Conservation (phyloP, 2,888 invertebrate genomes). For the Abscondita cerata region DNA sequence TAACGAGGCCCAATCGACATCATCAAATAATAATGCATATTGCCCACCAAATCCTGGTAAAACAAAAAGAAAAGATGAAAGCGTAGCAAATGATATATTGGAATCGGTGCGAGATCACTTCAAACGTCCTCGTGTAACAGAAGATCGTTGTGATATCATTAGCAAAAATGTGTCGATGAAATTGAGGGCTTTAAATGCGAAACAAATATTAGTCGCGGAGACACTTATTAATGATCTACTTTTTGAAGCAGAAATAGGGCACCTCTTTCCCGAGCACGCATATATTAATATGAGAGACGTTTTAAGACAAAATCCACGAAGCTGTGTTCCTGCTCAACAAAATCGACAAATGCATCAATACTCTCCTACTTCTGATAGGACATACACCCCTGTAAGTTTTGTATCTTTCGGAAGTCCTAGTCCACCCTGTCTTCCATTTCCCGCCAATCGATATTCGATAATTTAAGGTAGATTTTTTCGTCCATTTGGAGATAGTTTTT, state of each 20-base stretch:
- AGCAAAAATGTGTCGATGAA: conserved; percentile 25
- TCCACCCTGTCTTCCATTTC: not conserved
- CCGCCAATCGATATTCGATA: conserved; percentile 5
- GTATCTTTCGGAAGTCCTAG: conserved; percentile 12
- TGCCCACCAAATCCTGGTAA: conserved; percentile 27
- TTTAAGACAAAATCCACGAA: conserved; percentile 15
- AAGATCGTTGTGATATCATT: conserved; percentile 27
- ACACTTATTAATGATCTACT: conserved; percentile 27
- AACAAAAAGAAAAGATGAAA: conserved; percentile 27
- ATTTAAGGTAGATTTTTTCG: conserved; percentile 4
- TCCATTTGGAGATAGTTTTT: conserved; percentile 12
- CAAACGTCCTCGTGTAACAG: conserved; percentile 30
- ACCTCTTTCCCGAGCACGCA: conserved; percentile 23
- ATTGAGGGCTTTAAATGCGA: conserved; percentile 25
- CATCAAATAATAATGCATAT: conserved; percentile 14
- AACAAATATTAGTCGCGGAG: conserved; percentile 23
- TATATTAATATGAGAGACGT: conserved; percentile 29
- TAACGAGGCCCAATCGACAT: conserved; percentile 9
- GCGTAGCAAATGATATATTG: conserved; percentile 30
- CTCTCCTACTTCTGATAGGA: conserved; percentile 17
- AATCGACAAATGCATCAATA: conserved; percentile 17
- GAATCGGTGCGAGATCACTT: conserved; percentile 34
- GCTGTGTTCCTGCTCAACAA: conserved; percentile 23
- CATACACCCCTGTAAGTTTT: conserved; percentile 15
- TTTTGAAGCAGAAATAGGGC: conserved; percentile 30